Percentiles rank a stretch among this genome's conserved stretches.
phyloP scores from a whole-genome alignment of 2,888 invertebrate species.

The Perdita meconis region DNA sequence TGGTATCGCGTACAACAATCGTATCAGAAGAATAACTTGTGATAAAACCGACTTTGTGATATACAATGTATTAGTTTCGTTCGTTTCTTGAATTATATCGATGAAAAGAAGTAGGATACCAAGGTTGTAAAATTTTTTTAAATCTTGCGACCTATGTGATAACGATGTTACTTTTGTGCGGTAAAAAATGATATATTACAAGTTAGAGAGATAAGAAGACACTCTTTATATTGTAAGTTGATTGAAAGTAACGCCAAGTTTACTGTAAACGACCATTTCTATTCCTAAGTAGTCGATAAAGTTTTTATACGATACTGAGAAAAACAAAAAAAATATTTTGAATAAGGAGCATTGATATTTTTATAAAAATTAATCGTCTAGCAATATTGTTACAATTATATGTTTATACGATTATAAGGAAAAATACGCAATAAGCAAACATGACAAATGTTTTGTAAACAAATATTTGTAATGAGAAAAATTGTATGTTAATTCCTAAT shows the following conservation, averaged over 20 bases:
- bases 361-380: constrained; percentile 48
- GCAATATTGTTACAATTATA: constrained; percentile 52
- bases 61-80: constrained; percentile 44
- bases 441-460: constrained; percentile 35
- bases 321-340: constrained; percentile 17
- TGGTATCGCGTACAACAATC: constrained; percentile 21
- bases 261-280: constrained; percentile 23
- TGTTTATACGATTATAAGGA: constrained; percentile 9
- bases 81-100: constrained; percentile 30
- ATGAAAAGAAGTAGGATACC: constrained; percentile 15
- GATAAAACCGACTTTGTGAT: constrained; percentile 60
- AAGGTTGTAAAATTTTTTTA: constrained; percentile 38
- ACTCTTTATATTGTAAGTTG: constrained; percentile 38
- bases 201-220: constrained; percentile 48
- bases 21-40: constrained; percentile 35
- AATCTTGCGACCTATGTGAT: constrained; percentile 55
- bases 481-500: constrained; percentile 28
- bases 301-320: constrained; percentile 52
- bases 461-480: constrained; percentile 36
- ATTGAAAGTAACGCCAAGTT: constrained; percentile 25
- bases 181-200: constrained; percentile 51
- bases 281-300: constrained; percentile 29
- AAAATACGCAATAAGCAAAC: constrained; percentile 29
- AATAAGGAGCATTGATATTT: constrained; percentile 44
- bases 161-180: constrained; percentile 47